phyloP scores from a whole-genome alignment of 2,888 invertebrate species.

The Mesorhabditis belari region DNA sequence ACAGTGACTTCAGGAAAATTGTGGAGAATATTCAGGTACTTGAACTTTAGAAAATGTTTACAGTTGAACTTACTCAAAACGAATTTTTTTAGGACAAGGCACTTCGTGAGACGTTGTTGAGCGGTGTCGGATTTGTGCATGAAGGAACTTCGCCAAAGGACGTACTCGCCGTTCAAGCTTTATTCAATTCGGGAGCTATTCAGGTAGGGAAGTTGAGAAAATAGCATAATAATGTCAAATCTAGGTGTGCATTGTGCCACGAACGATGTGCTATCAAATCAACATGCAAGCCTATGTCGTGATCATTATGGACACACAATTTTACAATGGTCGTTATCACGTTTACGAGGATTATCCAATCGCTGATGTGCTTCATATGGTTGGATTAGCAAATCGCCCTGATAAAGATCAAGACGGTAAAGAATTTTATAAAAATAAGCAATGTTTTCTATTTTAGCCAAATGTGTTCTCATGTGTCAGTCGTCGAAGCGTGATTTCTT shows the following conservation, averaged over 20 bases:
- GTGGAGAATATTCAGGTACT: slow-evolving; percentile 71
- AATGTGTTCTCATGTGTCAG: slow-evolving; percentile 92
- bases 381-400: slow-evolving; percentile 89
- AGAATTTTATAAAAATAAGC: background rate
- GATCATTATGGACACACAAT: slow-evolving; percentile 91
- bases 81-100: slow-evolving; percentile 74
- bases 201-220: slow-evolving; percentile 51
- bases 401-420: slow-evolving; percentile 80
- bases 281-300: slow-evolving; percentile 83
- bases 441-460: slow-evolving; percentile 50
- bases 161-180: slow-evolving; percentile 80
- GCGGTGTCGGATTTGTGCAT: slow-evolving; percentile 94
- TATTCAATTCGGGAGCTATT: slow-evolving; percentile 85
- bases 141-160: slow-evolving; percentile 82
- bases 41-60: background rate
- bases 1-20: slow-evolving; percentile 42
- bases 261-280: slow-evolving; percentile 85
- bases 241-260: slow-evolving; percentile 82
- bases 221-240: background rate
- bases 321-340: slow-evolving; percentile 72
- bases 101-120: slow-evolving; percentile 79
- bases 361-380: slow-evolving; percentile 93
- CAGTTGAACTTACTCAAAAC: slow-evolving; percentile 81
- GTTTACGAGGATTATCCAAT: slow-evolving; percentile 93
- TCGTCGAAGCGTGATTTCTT: slow-evolving; percentile 96